These are phyloP conservation scores for Holcopasites calliopsidis DNA, from an alignment of 1,140 invertebrate genomes.

Conservation along the genomic window DNA sequence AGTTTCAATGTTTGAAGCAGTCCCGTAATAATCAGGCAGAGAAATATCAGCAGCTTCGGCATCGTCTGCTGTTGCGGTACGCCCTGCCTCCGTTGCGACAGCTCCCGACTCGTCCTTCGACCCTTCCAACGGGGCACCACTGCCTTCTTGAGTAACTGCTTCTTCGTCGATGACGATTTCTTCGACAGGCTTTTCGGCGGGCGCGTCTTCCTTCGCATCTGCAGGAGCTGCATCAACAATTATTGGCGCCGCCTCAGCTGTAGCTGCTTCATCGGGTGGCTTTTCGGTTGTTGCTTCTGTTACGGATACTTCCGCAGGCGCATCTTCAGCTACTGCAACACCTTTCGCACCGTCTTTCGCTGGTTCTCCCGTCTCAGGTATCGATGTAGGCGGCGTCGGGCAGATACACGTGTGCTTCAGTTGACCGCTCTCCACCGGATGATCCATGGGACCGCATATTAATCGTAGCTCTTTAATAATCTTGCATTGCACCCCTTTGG, in stretches of 20 bases:
- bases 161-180: not conserved
- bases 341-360: no score
- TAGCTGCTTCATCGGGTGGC: no score
- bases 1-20: no score
- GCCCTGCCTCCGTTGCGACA: not conserved
- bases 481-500: not conserved
- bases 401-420: no score
- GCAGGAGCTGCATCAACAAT: not conserved
- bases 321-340: no score
- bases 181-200: not conserved
- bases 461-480: not conserved
- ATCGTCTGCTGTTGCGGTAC: not conserved
- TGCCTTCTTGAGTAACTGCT: not conserved
- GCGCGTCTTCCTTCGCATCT: not conserved
- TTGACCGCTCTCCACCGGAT: no score
- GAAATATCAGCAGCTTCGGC: no score
- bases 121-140: not conserved
- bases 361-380: no score
- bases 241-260: not conserved
- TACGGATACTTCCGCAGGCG: not conserved
- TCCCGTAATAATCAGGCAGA: no score
- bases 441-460: not conserved
- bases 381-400: no score
- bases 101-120: no score
- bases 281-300: not conserved